Conservation (phyloP, 2,888 invertebrate species). For the Rhamphomyia laevipes region DNA sequence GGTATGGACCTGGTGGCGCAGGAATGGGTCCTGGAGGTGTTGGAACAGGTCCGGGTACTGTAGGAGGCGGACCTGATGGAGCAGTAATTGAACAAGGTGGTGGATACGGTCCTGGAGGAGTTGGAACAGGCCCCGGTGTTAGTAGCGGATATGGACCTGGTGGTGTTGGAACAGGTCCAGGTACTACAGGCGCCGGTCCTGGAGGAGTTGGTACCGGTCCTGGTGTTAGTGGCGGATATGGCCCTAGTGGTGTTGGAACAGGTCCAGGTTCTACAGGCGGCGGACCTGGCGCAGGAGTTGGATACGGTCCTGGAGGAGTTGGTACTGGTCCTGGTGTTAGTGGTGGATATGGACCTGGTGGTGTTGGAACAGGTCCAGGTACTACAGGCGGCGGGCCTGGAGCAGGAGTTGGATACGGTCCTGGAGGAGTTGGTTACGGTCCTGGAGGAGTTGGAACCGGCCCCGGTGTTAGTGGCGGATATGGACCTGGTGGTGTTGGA, state of each 20-base stretch:
- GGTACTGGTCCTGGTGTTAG: slow-evolving; percentile 5
- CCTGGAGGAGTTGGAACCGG: slow-evolving; percentile 1
- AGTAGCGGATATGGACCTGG: slow-evolving; percentile 6
- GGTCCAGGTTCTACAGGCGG: neutral
- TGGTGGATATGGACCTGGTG: slow-evolving; percentile 2
- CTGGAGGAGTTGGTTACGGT: slow-evolving; percentile 7
- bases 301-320: slow-evolving; percentile 10
- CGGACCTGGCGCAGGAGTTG: slow-evolving; percentile 5
- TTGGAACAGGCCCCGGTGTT: slow-evolving; percentile 1
- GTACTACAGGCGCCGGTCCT: neutral
- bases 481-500: slow-evolving; percentile 5
- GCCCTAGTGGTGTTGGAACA: neutral
- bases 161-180: slow-evolving; percentile 3
- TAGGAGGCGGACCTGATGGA: slow-evolving; percentile 6
- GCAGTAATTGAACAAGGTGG: no score
- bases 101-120: neutral
- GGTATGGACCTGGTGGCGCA: slow-evolving; percentile 1
- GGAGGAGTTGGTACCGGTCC: slow-evolving; percentile 6
- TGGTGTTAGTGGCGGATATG: neutral
- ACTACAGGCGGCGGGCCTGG: slow-evolving; percentile 6
- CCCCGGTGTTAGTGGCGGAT: slow-evolving; percentile 3
- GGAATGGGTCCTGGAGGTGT: slow-evolving; percentile 6
- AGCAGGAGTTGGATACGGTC: slow-evolving; percentile 1
- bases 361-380: slow-evolving; percentile 2
- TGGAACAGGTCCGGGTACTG: slow-evolving; percentile 8